Evolutionary conservation across 1,140 invertebrate species (phyloP), one percentile per base, ranked within the genome.

Genomic region (Heliconius himera): DNA sequence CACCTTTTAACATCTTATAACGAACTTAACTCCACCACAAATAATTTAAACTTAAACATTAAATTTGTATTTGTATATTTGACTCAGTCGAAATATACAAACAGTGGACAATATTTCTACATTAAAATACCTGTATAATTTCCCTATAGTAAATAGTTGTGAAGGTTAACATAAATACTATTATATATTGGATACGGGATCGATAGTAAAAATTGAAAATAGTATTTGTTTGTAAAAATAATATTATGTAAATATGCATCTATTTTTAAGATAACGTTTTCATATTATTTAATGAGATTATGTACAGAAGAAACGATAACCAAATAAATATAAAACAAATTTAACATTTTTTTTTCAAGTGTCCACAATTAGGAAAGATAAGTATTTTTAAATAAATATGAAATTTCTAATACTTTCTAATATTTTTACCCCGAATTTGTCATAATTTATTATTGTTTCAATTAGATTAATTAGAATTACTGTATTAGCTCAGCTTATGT

Each of bases 401-500:
- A 41, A 41, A 11, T 41, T 41, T 41, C 38, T 41, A 41, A 41
- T 41, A 41, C 9, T 41, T 46, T 46, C 8, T 46, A 56, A 9
- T 22, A 22, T 56, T 8, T 56, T 56, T 56, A 8, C 9, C 54
- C n/a, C n/a, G 54, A 56, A n/a, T 56, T 20, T 22, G 26, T 66
- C 8, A 26, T 16, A 26, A 66, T 29, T 66, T 66, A 13, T 16
- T 13, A 66, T 16, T 66, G 54, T 3, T 6, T 29, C 3, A 66
- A 66, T 66, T 16, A 13, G 9, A 0, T 66, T 0, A 26, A 26
- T 66, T 66, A 66, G 0, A 66, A 66, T 16, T 16, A 29, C 22
- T 29, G 26, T 1, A 26, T 66, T 16, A 87, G 73, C 78, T 77
- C 82, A 87, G 82, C 83, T 84, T 87, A 81, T 94, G 87, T 20